Conservation (phyloP, 2,113 vertebrate species). For the Tetrax tetrax region DNA sequence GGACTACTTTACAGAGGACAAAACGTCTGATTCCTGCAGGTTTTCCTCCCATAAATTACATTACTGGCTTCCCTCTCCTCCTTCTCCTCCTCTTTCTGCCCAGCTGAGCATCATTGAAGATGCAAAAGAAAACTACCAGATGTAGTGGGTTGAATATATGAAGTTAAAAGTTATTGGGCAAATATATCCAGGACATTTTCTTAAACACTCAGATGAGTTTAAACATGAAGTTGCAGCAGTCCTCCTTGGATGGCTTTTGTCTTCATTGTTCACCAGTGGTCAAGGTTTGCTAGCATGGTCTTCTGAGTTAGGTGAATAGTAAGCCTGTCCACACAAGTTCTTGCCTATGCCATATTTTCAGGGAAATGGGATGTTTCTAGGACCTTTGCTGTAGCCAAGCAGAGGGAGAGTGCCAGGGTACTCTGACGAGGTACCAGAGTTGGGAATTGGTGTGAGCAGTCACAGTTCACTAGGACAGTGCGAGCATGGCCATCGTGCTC, state of each 20-base stretch:
- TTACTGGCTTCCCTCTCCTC: not conserved
- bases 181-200: not conserved
- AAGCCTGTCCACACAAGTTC: not conserved
- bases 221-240: not conserved
- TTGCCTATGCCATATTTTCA: not conserved
- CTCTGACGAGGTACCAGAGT: not conserved
- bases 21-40: not conserved
- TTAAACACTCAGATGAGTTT: not conserved
- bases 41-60: not conserved
- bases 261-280: not conserved
- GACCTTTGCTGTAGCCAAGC: not conserved
- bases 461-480: not conserved
- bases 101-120: rapidly evolving
- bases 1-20: not conserved
- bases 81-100: not conserved
- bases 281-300: not conserved
- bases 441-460: rapidly evolving
- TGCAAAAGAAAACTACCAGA: not conserved
- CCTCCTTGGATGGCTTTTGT: not conserved
- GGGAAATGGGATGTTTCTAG: not conserved
- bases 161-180: not conserved
- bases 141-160: not conserved
- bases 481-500: rapidly evolving
- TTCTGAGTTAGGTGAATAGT: not conserved
- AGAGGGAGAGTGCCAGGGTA: not conserved